Conservation (phyloP, 2,113 vertebrate genomes). For the Serinus canaria region DNA sequence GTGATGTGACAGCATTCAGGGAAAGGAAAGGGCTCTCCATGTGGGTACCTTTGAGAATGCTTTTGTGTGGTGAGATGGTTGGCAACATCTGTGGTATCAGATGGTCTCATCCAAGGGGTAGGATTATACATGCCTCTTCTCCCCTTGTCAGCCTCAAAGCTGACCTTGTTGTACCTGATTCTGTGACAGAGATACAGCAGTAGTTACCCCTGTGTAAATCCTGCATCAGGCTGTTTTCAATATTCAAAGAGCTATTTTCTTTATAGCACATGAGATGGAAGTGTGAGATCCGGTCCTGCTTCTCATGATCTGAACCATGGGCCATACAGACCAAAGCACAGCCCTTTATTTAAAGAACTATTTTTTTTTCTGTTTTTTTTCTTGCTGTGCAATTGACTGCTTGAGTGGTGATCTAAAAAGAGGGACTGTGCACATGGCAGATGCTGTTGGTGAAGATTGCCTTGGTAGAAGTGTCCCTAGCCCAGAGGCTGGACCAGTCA, state of each 20-base stretch:
- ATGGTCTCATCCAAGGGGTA: background rate
- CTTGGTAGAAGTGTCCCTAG: background rate
- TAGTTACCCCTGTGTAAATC: background rate
- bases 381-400: background rate
- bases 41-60: background rate
- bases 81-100: background rate
- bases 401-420: background rate
- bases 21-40: background rate
- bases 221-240: background rate
- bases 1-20: background rate
- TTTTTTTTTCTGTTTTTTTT: background rate
- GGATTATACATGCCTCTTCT: background rate
- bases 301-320: background rate
- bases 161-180: background rate
- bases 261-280: background rate
- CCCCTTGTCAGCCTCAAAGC: background rate
- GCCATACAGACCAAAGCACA: background rate
- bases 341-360: background rate
- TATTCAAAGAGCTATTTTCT: background rate
- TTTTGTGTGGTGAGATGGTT: background rate
- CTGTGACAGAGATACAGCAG: background rate
- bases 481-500: background rate
- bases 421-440: background rate
- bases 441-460: background rate
- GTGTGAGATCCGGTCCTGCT: background rate